phyloP scores from a whole-genome alignment of 2,888 invertebrate species.

The Callosobruchus maculatus region DNA sequence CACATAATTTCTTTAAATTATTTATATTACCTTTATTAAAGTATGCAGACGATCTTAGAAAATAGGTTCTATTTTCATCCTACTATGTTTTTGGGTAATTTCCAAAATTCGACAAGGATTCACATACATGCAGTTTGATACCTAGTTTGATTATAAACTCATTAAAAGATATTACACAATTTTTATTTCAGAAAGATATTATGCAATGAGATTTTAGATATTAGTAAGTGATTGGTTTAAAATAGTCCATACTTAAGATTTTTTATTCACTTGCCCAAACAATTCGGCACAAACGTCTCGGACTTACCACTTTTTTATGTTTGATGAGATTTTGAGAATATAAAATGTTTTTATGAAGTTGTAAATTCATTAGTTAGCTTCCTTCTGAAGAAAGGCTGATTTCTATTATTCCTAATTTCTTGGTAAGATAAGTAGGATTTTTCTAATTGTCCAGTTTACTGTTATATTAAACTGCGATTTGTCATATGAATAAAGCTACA shows the following conservation, averaged over 20 bases:
- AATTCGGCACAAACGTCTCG: background rate
- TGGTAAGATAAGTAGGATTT: constrained; percentile 14
- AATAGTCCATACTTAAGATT: background rate
- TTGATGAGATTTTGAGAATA: constrained; percentile 1
- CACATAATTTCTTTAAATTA: too few relatives aligned
- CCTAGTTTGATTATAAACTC: too few relatives aligned
- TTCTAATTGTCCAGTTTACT: constrained; percentile 16
- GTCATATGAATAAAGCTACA: background rate
- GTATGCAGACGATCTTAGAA: too few relatives aligned
- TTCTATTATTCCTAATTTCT: constrained; percentile 23
- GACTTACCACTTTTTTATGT: constrained; percentile 1
- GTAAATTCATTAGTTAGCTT: constrained; percentile 36
- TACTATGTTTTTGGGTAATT: background rate
- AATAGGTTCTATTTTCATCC: too few relatives aligned
- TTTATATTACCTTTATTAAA: too few relatives aligned
- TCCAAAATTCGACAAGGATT: background rate
- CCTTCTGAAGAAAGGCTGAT: constrained; percentile 43
- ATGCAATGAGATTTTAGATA: background rate
- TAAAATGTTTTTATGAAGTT: constrained; percentile 19
- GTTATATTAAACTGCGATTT: constrained; percentile 11
- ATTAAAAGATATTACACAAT: too few relatives aligned
- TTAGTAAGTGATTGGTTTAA: background rate
- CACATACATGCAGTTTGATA: background rate
- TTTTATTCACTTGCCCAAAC: background rate
- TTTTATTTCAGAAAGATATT: too few relatives aligned